Base-by-base conservation (phyloP, 2,888 invertebrate genomes). In the Amblyjoppa proteus region DNA sequence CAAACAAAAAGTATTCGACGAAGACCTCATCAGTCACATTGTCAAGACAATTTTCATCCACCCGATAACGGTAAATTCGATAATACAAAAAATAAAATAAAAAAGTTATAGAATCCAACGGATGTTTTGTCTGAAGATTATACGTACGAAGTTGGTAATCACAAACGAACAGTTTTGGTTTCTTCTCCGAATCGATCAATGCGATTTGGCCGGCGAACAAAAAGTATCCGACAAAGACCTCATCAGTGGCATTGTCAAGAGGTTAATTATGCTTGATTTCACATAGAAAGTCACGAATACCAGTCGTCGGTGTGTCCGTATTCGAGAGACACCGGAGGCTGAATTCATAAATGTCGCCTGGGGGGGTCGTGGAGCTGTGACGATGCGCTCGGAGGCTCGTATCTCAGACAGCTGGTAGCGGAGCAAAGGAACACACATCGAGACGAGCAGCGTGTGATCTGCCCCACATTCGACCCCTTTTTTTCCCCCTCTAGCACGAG, bases 31-130 rank as follows among this genome's bases (percentile, higher is more conserved):
- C 73, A 28, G 69, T 53, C 38, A 45, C 73, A n/a, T 34, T 3
- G 45, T 38, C 66, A 11, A 78, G 81, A 80, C 34, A 6, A 34
- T 34, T 34, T 34, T 58, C 49, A 41, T 25, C 51, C 71, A 61
- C 38, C 34, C 49, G 61, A 58, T 90, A 92, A 92, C 92, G 91
- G 92, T 91, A 90, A 89, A 91, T 91, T 78, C 89, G 87, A 90
- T 89, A 71, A 64, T 69, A 61, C 31, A 87, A 75, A 80, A 70
- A 5, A 2, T 41, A 1, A 25, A 28, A 13, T 20, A 64, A 64
- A 66, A 7, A n/a, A n/a, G 56, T 31, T 9, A 61, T 68, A 5
- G 16, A 49, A 25, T 45, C 20, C n/a, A 68, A 53, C 66, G 38
- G 51, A 13, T 20, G 13, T 16, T 49, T 28, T 69, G 11, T 11